phyloP scores from a whole-genome alignment of 2,888 invertebrate species.

The Zygaena filipendulae region DNA sequence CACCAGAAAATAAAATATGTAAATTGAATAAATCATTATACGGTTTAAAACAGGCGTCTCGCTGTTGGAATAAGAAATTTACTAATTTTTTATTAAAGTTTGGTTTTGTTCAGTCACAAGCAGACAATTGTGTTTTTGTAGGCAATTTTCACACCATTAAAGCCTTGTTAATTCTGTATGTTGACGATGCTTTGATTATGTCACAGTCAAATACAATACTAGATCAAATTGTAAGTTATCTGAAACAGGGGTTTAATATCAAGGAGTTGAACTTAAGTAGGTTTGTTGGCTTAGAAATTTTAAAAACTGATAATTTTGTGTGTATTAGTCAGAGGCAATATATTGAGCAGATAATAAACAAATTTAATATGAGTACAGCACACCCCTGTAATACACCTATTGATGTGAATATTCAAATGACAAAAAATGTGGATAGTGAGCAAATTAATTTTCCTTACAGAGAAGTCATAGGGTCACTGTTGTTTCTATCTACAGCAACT shows the following conservation, averaged over 20 bases:
- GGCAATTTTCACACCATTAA: no score
- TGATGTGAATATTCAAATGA: slow-evolving; percentile 4
- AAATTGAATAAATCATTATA: slow-evolving; percentile 6
- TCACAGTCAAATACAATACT: slow-evolving; percentile 1
- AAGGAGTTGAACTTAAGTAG: not conserved
- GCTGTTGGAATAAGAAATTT: slow-evolving; percentile 2
- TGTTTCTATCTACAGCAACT: slow-evolving; percentile 14
- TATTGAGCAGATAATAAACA: slow-evolving; percentile 2
- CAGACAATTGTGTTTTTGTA: slow-evolving; percentile 8
- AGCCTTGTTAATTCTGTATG: slow-evolving; percentile 4
- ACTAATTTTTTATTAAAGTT: slow-evolving; percentile 3
- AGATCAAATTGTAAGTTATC: not conserved
- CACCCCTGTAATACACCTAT: slow-evolving; percentile 1
- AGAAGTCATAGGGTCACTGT: slow-evolving; percentile 13
- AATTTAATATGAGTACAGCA: slow-evolving; percentile 1
- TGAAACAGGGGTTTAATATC: slow-evolving; percentile 1
- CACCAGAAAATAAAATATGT: slow-evolving; percentile 1
- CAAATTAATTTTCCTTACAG: slow-evolving; percentile 3
- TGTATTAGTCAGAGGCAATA: slow-evolving; percentile 1
- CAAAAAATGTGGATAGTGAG: not conserved
- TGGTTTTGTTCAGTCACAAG: slow-evolving; percentile 5
- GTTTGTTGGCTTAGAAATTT: slow-evolving; percentile 4
- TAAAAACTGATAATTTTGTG: slow-evolving; percentile 1
- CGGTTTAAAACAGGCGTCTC: slow-evolving; percentile 3
- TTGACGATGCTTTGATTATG: slow-evolving; percentile 5